A percentile compares a stretch with the other conserved stretches of the same genome.
These are phyloP conservation scores for Orchestia grillus DNA, from an alignment of 1,140 invertebrate genomes.

Conservation along the genomic window DNA sequence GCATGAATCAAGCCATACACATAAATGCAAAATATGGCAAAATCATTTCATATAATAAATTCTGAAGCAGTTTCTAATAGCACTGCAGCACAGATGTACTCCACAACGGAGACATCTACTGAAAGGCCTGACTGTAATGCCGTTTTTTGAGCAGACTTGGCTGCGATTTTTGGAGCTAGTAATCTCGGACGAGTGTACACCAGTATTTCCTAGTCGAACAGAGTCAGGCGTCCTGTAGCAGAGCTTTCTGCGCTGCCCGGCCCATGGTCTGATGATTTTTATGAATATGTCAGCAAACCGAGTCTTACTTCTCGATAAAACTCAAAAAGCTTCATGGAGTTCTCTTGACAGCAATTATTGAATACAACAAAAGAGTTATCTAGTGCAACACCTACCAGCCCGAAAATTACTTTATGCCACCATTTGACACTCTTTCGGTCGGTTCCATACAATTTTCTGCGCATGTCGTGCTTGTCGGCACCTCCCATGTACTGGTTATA, in stretches of 20 bases:
- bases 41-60: background rate
- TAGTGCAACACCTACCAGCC: conserved; percentile 69
- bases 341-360: conserved; percentile 60
- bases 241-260: conserved; percentile 9
- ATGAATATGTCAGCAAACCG: background rate
- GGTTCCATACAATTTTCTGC: conserved; percentile 70
- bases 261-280: conserved; percentile 22
- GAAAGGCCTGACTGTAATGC: background rate
- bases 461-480: conserved; percentile 71
- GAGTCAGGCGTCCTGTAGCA: background rate
- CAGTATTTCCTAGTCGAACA: background rate
- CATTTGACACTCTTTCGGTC: conserved; percentile 71
- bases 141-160: background rate
- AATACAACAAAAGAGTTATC: conserved; percentile 69
- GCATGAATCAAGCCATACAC: background rate
- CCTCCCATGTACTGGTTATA: conserved; percentile 71
- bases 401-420: conserved; percentile 71
- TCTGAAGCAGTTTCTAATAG: background rate
- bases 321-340: background rate
- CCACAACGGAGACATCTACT: background rate
- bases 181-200: background rate
- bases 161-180: background rate
- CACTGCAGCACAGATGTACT: background rate
- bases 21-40: background rate
- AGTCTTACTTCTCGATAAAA: background rate